Conservation (phyloP, 1,140 invertebrate genomes). For the Trichonephila clavata region DNA sequence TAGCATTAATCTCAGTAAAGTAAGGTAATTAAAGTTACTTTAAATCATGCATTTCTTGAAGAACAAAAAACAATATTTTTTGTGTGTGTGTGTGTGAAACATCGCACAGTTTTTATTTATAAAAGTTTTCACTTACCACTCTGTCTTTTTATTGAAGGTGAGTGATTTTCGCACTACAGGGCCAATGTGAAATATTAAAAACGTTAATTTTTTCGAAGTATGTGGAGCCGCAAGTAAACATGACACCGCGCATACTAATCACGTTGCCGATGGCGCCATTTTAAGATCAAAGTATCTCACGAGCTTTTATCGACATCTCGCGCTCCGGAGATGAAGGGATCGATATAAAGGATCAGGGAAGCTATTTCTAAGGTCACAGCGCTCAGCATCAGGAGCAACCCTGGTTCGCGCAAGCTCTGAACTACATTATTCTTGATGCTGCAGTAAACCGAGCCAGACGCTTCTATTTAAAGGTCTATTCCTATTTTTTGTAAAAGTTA, state of each 20-base stretch:
- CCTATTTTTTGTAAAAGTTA: no score
- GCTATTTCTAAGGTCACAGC: neutral
- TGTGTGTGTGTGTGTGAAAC: no score
- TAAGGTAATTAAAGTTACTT: no score
- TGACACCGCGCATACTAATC: neutral
- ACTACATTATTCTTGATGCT: no score
- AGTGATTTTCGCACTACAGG: neutral
- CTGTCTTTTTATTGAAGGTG: neutral
- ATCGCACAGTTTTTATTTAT: neutral
- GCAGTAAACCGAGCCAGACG: no score
- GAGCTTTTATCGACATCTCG: slow-evolving; percentile 9
- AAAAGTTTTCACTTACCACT: neutral
- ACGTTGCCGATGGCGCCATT: slow-evolving; percentile 39
- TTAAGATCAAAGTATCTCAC: slow-evolving; percentile 21
- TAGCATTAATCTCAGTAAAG: no score
- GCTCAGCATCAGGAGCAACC: no score
- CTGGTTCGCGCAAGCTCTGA: no score
- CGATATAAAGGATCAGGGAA: slow-evolving; percentile 14
- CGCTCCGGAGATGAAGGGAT: neutral
- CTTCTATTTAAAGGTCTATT: no score
- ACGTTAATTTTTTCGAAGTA: neutral
- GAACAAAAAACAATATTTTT: no score
- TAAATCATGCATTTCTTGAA: no score
- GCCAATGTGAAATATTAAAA: neutral
- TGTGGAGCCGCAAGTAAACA: neutral